Conservation (phyloP, 1,140 invertebrate species). For the Drosophila gunungcola region DNA sequence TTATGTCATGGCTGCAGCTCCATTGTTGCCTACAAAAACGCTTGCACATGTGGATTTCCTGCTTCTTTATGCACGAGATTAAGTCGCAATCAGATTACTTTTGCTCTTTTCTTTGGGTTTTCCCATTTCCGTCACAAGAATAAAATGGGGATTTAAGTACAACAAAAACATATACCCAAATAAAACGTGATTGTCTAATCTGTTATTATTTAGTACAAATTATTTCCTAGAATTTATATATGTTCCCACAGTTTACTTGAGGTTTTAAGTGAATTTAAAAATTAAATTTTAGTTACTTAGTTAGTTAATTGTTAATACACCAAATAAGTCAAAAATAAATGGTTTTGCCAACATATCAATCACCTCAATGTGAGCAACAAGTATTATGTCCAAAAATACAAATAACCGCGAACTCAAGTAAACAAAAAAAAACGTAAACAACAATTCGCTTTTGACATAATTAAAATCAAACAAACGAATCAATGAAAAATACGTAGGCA, state of each 20-base stretch:
- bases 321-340: not conserved
- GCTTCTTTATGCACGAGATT: constrained; percentile 34
- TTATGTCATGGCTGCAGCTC: constrained; percentile 34
- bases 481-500: constrained; percentile 1
- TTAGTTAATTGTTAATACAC: not conserved
- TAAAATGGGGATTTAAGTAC: constrained; percentile 8
- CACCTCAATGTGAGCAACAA: not conserved
- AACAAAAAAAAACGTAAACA: constrained; percentile 15
- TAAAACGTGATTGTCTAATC: not conserved
- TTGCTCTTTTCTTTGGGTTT: constrained; percentile 10
- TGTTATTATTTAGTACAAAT: constrained; percentile 14
- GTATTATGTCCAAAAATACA: constrained; percentile 2
- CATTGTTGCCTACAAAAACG: constrained; percentile 8
- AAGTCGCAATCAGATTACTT: constrained; percentile 9
- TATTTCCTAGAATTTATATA: not conserved
- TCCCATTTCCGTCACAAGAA: constrained; percentile 42
- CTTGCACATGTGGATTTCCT: constrained; percentile 28
- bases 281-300: not conserved
- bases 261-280: not conserved
- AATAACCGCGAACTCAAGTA: constrained; percentile 1
- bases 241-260: too few species aligned
- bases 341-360: not conserved
- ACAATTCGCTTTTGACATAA: constrained; percentile 14
- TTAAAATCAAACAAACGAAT: not conserved
- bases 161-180: constrained; percentile 1